Base-by-base conservation (phyloP, 2,888 invertebrate species). In the Dioctria linearis region DNA sequence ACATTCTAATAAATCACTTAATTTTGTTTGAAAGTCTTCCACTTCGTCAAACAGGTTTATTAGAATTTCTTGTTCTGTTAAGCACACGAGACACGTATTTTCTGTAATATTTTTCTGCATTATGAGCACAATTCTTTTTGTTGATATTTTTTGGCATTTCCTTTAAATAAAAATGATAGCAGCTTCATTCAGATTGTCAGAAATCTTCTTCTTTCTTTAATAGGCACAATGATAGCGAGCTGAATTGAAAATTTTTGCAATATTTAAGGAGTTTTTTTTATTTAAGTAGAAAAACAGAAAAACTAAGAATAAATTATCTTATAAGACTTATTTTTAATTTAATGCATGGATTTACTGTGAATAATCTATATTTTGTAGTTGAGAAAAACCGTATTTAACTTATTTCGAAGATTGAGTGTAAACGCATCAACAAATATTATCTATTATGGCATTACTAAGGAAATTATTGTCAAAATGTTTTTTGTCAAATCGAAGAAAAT, bases 21-120 rank as follows among this genome's bases (percentile, higher is more conserved):
- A 78, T 73, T 86, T 85, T 13, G 85, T 83, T 67, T 87, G 84
- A 3, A 86, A 85, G 4, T 87, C 87, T 39, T 86, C 87, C 0
- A 87, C 86, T 25, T 85, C 85, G 49, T 88, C 88, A 80, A 86
- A 87, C 2, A 88, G 84, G 76, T 86, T 85, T 3, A 88, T 85
- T 84, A 88, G 83, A 0, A 87, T 80, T 54, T 87, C 85, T 9
- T 86, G 85, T 54, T 87, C 85, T 54, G 85, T 84, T 1, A 88
- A 83, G 61, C 88, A 88, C 13, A 86, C 87, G 3, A 87, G 86
- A 65, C 88, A 88, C 4, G 85, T 83, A 3, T 86, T 83, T 51
- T 87, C 86, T 8, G 82, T 83, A 3, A 84, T 42, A 8, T 82
- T 65, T 42, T 79, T 37, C 8, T 80, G 59, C 85, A 85, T 85